Conservation (phyloP, 2,888 invertebrate species). For the Resseliella maxima region DNA sequence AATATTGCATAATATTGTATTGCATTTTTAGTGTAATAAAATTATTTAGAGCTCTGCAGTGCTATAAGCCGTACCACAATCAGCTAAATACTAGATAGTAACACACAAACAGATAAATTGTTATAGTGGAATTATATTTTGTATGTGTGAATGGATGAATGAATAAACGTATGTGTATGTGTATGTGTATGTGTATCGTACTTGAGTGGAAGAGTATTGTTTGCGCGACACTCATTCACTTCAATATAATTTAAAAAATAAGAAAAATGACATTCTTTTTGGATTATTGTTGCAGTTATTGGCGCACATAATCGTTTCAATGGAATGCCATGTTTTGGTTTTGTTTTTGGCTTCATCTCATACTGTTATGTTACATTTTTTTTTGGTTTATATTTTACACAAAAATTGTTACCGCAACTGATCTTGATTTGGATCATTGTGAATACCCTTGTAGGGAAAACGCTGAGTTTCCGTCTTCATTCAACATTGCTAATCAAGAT, state of each 20-base stretch:
- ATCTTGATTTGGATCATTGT: not conserved
- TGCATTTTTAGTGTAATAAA: not conserved
- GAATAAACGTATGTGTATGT: not conserved
- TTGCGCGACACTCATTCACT: constrained; percentile 24
- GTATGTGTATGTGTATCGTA: not conserved
- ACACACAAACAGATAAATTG: not conserved
- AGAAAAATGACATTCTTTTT: constrained; percentile 35
- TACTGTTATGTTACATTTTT: not conserved
- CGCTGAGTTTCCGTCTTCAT: not conserved
- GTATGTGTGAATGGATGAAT: not conserved
- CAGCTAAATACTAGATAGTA: not conserved
- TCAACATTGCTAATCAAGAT: not conserved
- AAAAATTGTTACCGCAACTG: not conserved
- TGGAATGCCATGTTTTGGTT: not conserved
- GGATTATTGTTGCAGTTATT: constrained; percentile 51
- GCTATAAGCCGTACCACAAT: constrained; percentile 9
- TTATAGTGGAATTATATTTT: not conserved
- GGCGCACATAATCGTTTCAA: not conserved
- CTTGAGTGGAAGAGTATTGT: not conserved
- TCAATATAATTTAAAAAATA: not conserved
- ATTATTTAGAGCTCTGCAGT: not conserved
- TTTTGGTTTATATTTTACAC: not conserved
- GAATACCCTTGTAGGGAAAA: not conserved
- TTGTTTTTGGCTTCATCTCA: not conserved
- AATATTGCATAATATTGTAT: not conserved